Conservation (phyloP, 2,113 vertebrate genomes). For the Regulus satrapa region DNA sequence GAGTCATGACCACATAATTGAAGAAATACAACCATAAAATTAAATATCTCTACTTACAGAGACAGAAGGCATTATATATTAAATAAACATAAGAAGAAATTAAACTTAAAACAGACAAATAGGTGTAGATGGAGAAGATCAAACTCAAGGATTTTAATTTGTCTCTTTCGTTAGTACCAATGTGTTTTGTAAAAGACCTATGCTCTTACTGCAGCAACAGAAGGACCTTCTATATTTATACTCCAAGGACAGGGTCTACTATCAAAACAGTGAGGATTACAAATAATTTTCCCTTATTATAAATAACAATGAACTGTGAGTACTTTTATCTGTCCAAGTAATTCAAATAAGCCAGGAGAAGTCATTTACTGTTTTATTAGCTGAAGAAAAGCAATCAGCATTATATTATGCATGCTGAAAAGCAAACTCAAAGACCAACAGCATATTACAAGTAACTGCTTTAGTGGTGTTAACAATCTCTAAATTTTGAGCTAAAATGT, state of each 20-base stretch:
- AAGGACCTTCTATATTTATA: neutral
- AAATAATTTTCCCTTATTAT: neutral
- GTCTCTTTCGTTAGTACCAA: rapidly evolving
- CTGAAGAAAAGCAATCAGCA: neutral
- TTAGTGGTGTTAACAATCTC: neutral
- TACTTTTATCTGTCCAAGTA: neutral
- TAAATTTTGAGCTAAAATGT: neutral
- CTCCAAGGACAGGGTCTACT: neutral
- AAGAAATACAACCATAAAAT: neutral
- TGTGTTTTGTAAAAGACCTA: neutral
- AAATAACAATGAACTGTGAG: neutral
- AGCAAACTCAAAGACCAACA: neutral
- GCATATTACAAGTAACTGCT: neutral
- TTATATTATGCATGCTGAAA: neutral
- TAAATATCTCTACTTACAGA: neutral
- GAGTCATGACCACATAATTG: neutral
- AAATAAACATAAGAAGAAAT: neutral
- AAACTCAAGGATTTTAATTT: neutral
- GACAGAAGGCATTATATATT: neutral
- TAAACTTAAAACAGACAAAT: neutral
- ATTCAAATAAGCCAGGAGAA: neutral
- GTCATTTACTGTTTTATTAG: neutral
- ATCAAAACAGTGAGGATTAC: neutral
- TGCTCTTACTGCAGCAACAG: neutral
- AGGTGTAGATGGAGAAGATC: neutral